Evolutionary conservation across 2,797 vertebrate species (phyloP).

Genomic region (Eulemur coronatus): DNA sequence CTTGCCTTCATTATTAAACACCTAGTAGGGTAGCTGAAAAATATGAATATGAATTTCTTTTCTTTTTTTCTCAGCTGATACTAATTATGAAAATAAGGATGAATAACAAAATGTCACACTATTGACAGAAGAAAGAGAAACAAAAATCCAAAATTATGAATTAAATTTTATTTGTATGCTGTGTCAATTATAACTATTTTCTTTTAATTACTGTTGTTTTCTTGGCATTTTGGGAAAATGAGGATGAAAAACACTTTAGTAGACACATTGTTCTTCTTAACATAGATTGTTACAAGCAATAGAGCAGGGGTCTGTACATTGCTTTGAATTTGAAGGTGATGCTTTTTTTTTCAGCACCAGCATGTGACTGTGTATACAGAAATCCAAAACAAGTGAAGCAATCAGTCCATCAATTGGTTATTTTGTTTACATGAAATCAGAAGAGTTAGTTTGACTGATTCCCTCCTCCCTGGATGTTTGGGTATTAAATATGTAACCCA

Average conservation of each 20-base stretch:
- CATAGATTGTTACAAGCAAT: not conserved
- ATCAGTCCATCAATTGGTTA: slow-evolving; percentile 66
- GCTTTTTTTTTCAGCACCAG: slow-evolving; percentile 29
- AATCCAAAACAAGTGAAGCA: slow-evolving; percentile 61
- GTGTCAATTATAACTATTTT: not conserved
- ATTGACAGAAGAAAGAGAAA: not conserved
- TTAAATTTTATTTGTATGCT: not conserved
- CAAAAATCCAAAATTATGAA: not conserved
- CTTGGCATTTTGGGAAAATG: not conserved
- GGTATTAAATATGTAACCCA: slow-evolving; percentile 72
- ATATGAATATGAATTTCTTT: not conserved
- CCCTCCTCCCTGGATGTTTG: slow-evolving; percentile 63
- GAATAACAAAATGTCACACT: not conserved
- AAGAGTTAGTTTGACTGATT: slow-evolving; percentile 62
- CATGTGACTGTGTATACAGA: slow-evolving; percentile 57
- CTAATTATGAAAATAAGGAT: not conserved
- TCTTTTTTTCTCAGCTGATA: not conserved
- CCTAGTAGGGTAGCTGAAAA: not conserved
- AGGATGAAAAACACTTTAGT: not conserved
- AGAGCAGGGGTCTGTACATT: not conserved
- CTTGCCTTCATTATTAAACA: not conserved
- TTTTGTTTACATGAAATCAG: slow-evolving; percentile 69
- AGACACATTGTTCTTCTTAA: not conserved
- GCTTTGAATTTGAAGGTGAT: slow-evolving; percentile 45
- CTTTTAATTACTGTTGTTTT: not conserved